These are phyloP conservation scores for Tetramorium simillimum DNA, from an alignment of 1,140 invertebrate species.

Conservation along the genomic window DNA sequence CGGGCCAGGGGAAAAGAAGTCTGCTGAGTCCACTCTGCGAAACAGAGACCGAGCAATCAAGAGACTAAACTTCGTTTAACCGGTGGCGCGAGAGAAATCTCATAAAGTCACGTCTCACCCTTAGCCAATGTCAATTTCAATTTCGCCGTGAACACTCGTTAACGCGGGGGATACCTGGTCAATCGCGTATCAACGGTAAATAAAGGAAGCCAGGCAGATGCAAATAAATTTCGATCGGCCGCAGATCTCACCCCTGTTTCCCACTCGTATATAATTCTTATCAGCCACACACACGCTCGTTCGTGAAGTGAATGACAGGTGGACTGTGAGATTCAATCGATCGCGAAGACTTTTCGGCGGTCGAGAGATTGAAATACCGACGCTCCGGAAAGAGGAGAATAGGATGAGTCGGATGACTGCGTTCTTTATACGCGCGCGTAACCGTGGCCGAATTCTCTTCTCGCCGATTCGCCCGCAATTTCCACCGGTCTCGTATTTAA, in stretches of 20 bases:
- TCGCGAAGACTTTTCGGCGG: conserved; percentile 17
- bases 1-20: conserved; percentile 2
- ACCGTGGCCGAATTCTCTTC: conserved; percentile 1
- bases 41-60: background rate
- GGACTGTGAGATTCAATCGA: background rate
- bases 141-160: background rate
- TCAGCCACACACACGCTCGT: background rate
- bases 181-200: background rate
- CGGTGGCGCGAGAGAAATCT: conserved; percentile 18
- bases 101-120: background rate
- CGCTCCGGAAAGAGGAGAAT: background rate
- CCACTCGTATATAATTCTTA: conserved; percentile 14
- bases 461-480: background rate
- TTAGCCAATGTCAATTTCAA: background rate
- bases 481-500: background rate
- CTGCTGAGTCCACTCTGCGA: background rate
- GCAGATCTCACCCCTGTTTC: background rate
- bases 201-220: background rate
- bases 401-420: conserved; percentile 20
- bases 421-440: conserved; percentile 43
- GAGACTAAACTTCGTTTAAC: background rate
- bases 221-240: background rate
- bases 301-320: background rate
- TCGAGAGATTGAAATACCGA: conserved; percentile 27
- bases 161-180: background rate